A percentile compares a stretch with the other conserved stretches of the same genome.
These are phyloP conservation scores for Todiramphus saurophagus DNA, from an alignment of 2,113 vertebrate species.

Conservation along the genomic window DNA sequence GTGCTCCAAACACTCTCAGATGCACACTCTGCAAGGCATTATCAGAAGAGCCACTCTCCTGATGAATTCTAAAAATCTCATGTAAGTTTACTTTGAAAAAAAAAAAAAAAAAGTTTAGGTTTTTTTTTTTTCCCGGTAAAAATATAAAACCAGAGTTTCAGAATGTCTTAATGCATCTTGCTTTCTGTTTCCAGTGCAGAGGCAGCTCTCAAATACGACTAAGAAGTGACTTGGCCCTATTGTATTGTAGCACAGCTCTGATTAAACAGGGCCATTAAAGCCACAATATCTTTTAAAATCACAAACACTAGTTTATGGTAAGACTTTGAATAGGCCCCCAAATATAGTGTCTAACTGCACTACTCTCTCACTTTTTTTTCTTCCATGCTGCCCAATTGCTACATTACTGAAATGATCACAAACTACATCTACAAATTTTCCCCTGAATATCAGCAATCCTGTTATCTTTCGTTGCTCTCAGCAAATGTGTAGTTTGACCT, in stretches of 20 bases:
- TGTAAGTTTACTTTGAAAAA: fast-evolving
- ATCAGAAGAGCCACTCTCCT: neutral
- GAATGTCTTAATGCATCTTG: neutral
- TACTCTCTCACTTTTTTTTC: neutral
- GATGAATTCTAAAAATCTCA: neutral
- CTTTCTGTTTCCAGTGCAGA: neutral
- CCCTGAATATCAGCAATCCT: neutral
- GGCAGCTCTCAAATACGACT: neutral
- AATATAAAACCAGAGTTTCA: neutral
- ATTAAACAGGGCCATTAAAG: neutral
- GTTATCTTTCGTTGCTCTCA: neutral
- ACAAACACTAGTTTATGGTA: neutral
- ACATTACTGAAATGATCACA: neutral
- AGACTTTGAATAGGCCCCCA: neutral
- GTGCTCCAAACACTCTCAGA: neutral
- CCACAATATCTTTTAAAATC: neutral
- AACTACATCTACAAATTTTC: neutral
- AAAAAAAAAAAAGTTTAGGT: neutral
- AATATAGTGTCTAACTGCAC: neutral
- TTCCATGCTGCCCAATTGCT: neutral
- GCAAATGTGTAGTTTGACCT: neutral
- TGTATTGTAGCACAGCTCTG: neutral
- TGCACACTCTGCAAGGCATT: fast-evolving
- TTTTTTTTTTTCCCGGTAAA: neutral
- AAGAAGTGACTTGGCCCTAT: neutral